Conservation (phyloP, 2,888 invertebrate genomes). For the Agrochola circellaris region DNA sequence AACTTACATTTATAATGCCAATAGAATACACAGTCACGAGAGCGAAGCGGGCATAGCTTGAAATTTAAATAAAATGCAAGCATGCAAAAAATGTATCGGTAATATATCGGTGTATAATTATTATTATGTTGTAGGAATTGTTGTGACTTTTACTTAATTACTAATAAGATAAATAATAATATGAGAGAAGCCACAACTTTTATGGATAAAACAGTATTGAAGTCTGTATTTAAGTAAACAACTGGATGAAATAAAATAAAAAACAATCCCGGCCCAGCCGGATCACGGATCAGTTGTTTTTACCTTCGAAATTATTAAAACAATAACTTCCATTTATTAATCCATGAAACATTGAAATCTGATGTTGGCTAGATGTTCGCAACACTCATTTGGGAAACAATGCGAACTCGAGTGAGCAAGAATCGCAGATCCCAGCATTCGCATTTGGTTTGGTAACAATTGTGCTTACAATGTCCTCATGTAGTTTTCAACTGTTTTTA, state of each 20-base stretch:
- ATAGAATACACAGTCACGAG: no score
- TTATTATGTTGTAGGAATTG: no score
- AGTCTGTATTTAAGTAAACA: neutral
- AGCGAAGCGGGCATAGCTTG: no score
- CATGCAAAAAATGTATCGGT: no score
- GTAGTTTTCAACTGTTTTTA: slow-evolving; percentile 42
- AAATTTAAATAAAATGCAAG: no score
- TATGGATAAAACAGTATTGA: neutral
- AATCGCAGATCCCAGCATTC: neutral
- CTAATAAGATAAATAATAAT: no score
- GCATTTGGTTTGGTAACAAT: slow-evolving; percentile 18
- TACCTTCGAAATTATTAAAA: neutral
- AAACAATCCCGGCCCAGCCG: neutral
- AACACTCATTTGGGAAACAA: slow-evolving; percentile 35
- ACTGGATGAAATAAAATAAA: no score
- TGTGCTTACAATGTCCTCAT: slow-evolving; percentile 16
- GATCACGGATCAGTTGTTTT: neutral
- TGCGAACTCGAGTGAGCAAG: slow-evolving; percentile 9
- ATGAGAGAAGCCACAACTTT: neutral
- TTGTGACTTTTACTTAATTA: no score
- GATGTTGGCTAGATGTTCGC: neutral
- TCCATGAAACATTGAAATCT: neutral
- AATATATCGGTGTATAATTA: no score
- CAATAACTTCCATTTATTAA: neutral
- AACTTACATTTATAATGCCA: no score